Conservation (phyloP, 2,888 invertebrate genomes). For the Teinopalpus imperialis region DNA sequence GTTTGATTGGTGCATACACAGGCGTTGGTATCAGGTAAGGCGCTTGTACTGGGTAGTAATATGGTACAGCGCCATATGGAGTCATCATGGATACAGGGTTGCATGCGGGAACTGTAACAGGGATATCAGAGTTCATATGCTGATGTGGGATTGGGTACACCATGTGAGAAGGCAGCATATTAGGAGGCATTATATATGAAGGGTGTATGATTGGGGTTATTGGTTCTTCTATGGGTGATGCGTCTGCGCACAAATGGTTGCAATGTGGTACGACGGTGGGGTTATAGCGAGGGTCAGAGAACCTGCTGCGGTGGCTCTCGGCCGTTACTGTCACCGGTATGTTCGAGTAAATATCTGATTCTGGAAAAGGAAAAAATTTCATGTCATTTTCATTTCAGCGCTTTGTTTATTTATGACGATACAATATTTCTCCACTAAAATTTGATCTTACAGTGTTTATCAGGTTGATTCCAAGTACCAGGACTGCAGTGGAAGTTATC, state of each 20-base stretch:
- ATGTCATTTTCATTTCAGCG: not conserved
- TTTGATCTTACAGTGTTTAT: too few relatives aligned
- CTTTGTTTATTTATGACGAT: too few relatives aligned
- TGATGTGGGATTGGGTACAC: conserved; percentile 49
- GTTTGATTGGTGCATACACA: conserved; percentile 69
- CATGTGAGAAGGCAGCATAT: conserved; percentile 45
- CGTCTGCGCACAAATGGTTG: conserved; percentile 43
- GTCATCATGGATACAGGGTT: conserved; percentile 57
- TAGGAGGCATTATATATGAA: conserved; percentile 45
- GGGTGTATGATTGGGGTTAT: conserved; percentile 43
- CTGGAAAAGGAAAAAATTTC: conserved; percentile 38
- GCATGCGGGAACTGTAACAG: conserved; percentile 44
- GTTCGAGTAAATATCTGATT: conserved; percentile 69
- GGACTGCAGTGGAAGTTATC: too few relatives aligned
- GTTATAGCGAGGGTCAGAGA: conserved; percentile 44
- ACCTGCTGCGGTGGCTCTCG: conserved; percentile 39
- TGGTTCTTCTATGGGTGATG: conserved; percentile 44
- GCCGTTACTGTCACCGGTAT: conserved; percentile 51
- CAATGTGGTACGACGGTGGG: conserved; percentile 37
- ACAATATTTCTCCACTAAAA: too few relatives aligned
- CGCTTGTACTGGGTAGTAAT: conserved; percentile 69
- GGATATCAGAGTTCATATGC: conserved; percentile 46
- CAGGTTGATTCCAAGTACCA: too few relatives aligned
- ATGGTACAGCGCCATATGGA: conserved; percentile 63
- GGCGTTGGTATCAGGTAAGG: conserved; percentile 75